Evolutionary conservation across 23 tunicate genomes (phyloP).

Genomic region (Styela plicata): DNA sequence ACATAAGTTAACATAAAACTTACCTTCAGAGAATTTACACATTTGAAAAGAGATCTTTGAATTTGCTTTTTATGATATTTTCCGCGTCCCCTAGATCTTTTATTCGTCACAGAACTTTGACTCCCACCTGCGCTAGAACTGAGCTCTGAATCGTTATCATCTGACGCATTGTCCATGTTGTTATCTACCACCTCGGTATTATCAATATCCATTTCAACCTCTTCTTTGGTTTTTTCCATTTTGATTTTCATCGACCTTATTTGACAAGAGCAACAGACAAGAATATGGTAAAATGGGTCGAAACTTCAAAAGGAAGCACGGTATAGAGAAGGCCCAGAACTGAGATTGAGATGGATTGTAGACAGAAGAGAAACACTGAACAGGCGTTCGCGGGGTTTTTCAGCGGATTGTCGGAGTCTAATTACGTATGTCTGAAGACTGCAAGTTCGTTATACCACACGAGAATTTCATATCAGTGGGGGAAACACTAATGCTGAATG

Average conservation of each 20-base stretch:
- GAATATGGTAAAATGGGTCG: too few relatives aligned
- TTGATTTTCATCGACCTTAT: neutral
- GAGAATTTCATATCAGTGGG: too few relatives aligned
- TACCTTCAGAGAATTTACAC: constrained; percentile 77
- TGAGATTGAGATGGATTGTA: too few relatives aligned
- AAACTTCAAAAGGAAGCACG: too few relatives aligned
- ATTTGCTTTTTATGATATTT: constrained; percentile 10
- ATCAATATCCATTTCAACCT: neutral
- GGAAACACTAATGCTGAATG: too few relatives aligned
- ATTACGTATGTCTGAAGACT: too few relatives aligned
- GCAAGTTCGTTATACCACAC: too few relatives aligned
- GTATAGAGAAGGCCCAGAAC: too few relatives aligned
- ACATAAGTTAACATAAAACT: neutral
- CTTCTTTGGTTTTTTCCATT: neutral
- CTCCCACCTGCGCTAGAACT: neutral
- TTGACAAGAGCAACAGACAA: too few relatives aligned
- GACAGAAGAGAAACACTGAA: too few relatives aligned
- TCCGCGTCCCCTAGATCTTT: constrained; percentile 17
- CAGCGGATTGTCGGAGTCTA: too few relatives aligned
- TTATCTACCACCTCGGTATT: neutral
- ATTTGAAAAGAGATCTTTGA: constrained; percentile 39
- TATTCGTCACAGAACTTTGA: neutral
- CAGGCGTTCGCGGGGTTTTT: too few relatives aligned
- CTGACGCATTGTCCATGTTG: neutral
- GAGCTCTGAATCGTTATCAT: neutral